Evolutionary conservation across 2,888 invertebrate genomes (phyloP), one percentile per base, ranked within the genome.

Genomic region (Nemurella pictetii): DNA sequence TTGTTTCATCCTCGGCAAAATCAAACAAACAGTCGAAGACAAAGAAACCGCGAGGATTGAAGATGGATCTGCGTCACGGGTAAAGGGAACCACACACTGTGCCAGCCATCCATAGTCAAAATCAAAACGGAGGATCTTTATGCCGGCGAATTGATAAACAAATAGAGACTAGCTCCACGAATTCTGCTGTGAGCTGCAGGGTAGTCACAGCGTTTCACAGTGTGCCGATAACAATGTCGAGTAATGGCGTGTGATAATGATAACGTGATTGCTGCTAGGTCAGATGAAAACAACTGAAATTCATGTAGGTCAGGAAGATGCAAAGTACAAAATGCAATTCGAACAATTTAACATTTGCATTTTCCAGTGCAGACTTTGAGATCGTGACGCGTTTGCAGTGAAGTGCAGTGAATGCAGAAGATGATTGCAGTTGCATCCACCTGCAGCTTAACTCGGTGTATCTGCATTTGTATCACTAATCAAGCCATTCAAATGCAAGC

Each of bases 161-260:
- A 55, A 55, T 55, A 55, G 12, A 55, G 1, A 12, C 2, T 55
- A n/a, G n/a, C n/a, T n/a, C n/a, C n/a, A n/a, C n/a, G n/a, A n/a
- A n/a, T n/a, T n/a, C n/a, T n/a, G n/a, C n/a, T n/a, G n/a, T n/a
- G n/a, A n/a, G n/a, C n/a, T n/a, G n/a, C n/a, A n/a, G n/a, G n/a
- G n/a, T n/a, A n/a, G n/a, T n/a, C n/a, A n/a, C 55, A 55, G 12
- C 32, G 25, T 84, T 20, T n/a, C n/a, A n/a, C 32, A 78, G 26
- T n/a, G 20, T n/a, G n/a, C n/a, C 25, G 20, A 86, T 85, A 86
- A 7, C 74, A 87, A 85, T n/a, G n/a, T n/a, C n/a, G n/a, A n/a
- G 84, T 86, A 87, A 86, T 84, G 86, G 86, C 86, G 85, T 73
- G 77, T 29, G 26, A 12, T 25, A 74, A 20, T 75, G 80, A 36